phyloP scores from a whole-genome alignment of 2,797 vertebrate species.

The Chaunax sp. region DNA sequence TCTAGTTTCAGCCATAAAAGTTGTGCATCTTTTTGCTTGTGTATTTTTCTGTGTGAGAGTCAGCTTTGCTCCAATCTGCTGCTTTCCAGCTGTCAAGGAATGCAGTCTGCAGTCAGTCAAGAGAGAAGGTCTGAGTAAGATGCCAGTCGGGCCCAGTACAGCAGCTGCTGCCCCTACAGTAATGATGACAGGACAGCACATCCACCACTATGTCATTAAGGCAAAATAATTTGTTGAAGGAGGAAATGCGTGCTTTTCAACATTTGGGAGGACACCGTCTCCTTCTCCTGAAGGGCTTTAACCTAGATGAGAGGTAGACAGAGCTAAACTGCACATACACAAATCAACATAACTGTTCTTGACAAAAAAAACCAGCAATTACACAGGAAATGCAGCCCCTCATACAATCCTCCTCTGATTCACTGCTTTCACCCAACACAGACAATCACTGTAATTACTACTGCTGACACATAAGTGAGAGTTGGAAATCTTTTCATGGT shows the following conservation, averaged over 20 bases:
- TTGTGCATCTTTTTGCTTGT: background rate
- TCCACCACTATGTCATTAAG: constrained; percentile 81
- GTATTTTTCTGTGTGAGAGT: constrained; percentile 6
- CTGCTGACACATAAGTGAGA: constrained; percentile 67
- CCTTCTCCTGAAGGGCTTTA: constrained; percentile 35
- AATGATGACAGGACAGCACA: constrained; percentile 76
- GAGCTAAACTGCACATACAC: background rate
- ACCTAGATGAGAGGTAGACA: constrained; percentile 9
- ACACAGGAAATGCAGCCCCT: constrained; percentile 44
- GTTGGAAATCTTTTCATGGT: constrained; percentile 71
- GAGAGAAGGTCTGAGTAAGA: constrained; percentile 74
- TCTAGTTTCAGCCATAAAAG: constrained; percentile 11
- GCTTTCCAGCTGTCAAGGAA: constrained; percentile 78
- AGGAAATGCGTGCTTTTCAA: constrained; percentile 70
- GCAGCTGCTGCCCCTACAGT: constrained; percentile 71
- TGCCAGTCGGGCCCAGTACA: constrained; percentile 78
- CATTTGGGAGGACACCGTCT: constrained; percentile 53
- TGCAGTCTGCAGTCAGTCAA: constrained; percentile 76
- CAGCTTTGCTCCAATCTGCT: constrained; percentile 56
- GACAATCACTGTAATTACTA: constrained; percentile 81
- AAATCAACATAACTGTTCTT: background rate
- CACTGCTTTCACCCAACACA: constrained; percentile 66
- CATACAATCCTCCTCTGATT: constrained; percentile 54
- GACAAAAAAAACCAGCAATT: background rate
- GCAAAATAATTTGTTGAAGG: constrained; percentile 79